A percentile compares a stretch with the other conserved stretches of the same genome.
Conservation (phyloP, 2,888 invertebrate species). For the Drosophila barbarae region DNA sequence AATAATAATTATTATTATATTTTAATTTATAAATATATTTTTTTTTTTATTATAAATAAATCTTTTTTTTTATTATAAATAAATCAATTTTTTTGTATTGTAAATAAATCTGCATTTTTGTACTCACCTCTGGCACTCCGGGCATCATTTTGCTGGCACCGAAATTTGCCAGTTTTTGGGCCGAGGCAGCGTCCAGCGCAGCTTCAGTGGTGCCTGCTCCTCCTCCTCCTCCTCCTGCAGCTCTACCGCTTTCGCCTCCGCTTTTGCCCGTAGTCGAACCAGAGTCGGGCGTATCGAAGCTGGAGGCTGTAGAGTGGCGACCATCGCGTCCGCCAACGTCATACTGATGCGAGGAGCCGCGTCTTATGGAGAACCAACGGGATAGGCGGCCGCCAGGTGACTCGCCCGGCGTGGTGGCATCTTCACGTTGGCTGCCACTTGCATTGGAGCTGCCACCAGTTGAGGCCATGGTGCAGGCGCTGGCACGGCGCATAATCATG, state of each 20-base stretch:
- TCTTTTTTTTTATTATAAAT: no score
- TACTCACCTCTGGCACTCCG: slow-evolving; percentile 87
- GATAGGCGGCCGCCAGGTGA: slow-evolving; percentile 88
- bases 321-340: slow-evolving; percentile 83
- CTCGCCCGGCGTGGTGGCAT: slow-evolving; percentile 83
- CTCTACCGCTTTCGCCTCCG: background rate
- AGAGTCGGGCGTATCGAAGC: slow-evolving; percentile 77
- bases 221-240: background rate
- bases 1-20: background rate
- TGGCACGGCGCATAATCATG: slow-evolving; percentile 71
- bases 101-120: background rate
- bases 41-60: background rate
- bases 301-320: slow-evolving; percentile 75
- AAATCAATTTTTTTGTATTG: background rate
- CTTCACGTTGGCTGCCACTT: slow-evolving; percentile 65
- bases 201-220: slow-evolving; percentile 3
- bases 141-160: slow-evolving; percentile 88
- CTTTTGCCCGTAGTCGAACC: slow-evolving; percentile 6
- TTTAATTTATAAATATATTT: no score
- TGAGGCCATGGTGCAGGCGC: slow-evolving; percentile 67
- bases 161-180: slow-evolving; percentile 66
- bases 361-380: slow-evolving; percentile 93
- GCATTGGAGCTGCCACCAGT: slow-evolving; percentile 15
- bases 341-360: slow-evolving; percentile 91
- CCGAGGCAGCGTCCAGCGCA: slow-evolving; percentile 60